Base-by-base conservation (phyloP, 1,140 invertebrate species). In the Microplitis demolitor region DNA sequence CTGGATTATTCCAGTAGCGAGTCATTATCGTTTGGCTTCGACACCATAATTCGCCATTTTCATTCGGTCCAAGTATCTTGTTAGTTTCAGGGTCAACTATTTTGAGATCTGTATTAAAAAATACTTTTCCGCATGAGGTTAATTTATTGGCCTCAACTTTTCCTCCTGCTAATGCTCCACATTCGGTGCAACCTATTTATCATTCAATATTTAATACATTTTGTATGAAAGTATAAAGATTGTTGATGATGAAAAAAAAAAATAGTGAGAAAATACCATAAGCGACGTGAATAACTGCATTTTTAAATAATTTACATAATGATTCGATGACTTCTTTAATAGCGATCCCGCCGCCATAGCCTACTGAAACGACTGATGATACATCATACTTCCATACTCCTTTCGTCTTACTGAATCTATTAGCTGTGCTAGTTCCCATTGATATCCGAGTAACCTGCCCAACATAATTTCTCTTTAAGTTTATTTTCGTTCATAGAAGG, bases 1-100 rank as follows among this genome's bases (percentile, higher is more conserved):
- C 83, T 0, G 87, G 84, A 77, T 91, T 86, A 3, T 83, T 83
- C 68, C 78, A 86, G 73, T 90, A 90, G 13, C 85, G 84, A 2
- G 76, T 83, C 86, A 87, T 87, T 6, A 85, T 77, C 2, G 79
- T 78, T 0, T 79, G 76, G 0, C 84, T 82, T 78, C 84, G 85
- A 6, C 85, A 73, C 14, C 82, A 87, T 11, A 90, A 61, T 80
- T 90, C 89, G 37, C 89, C 90, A 11, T 73, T 69, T 74, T 88
- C 37, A 68, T 87, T 83, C 0, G 82, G 78, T 13, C 82, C 83
- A 4, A 89, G 68, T 14, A 64, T 63, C 54, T 78, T 73, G 8
- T 85, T 84, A 1, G 82, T 87, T 34, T 82, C 69, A 0, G 73
- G n/a, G 72, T 88, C 81, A 0, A 87, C 53, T 4, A 89, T 62